A percentile compares a stretch with the other conserved stretches of the same genome.
phyloP scores from a whole-genome alignment of 2,888 invertebrate species.

The Tanypteryx hageni region DNA sequence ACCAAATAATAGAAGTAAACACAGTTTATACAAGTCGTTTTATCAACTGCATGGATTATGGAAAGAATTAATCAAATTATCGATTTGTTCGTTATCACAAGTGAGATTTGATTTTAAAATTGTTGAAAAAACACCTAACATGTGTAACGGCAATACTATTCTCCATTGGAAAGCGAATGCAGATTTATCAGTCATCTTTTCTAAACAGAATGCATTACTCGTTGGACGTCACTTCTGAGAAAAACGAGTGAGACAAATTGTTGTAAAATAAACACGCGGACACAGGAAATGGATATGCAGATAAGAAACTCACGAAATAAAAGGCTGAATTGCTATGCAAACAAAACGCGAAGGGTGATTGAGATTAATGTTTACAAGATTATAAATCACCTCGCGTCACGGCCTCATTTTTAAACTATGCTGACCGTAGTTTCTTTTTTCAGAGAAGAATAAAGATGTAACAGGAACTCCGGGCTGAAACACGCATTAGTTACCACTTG shows the following conservation, averaged over 20 bases:
- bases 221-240: neutral
- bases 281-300: neutral
- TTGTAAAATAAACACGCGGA: neutral
- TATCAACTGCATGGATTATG: too few species aligned
- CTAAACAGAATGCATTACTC: neutral
- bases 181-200: too few species aligned
- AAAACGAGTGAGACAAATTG: neutral
- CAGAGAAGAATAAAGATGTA: neutral
- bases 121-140: too few species aligned
- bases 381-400: conserved; percentile 52
- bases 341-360: neutral
- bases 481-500: too few species aligned
- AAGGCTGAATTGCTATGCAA: conserved; percentile 25
- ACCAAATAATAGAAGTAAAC: too few species aligned
- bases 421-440: neutral
- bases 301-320: conserved; percentile 23
- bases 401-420: conserved; percentile 14
- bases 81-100: too few species aligned
- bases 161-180: too few species aligned
- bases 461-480: neutral
- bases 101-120: too few species aligned
- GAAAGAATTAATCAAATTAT: too few species aligned
- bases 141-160: too few species aligned
- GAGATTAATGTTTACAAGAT: conserved; percentile 45
- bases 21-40: too few species aligned